Base-by-base conservation (phyloP, 2,113 vertebrate species). In the Notiomystis cincta region DNA sequence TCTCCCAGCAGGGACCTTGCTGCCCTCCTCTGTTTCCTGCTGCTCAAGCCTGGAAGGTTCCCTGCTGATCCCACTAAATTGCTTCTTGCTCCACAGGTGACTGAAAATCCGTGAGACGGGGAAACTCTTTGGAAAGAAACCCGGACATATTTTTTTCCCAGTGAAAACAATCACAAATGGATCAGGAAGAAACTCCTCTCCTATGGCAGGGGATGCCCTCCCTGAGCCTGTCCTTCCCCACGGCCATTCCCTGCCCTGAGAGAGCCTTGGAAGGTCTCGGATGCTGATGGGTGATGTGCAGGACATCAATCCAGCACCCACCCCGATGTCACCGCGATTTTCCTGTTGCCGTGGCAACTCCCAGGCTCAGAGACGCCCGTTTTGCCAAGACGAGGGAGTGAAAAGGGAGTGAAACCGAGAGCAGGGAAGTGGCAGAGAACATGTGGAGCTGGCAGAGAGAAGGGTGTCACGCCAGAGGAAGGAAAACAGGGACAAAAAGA, bases 21-120 rank as follows among this genome's bases (percentile, higher is more conserved):
- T 92, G 95, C 88, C 87, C 85, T 94, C 83, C 87, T 51, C 89
- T 48, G 71, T 51, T 82, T 92, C 95, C 92, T 86, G 93, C 95
- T 64, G 16, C 35, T 25, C 56, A 8, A 89, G 71, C 75, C 85
- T 83, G 69, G 76, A 48, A 81, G 71, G 56, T 67, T 82, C 93
- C 92, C 79, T 80, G 57, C 85, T 83, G 85, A 72, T 57, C 57
- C 50, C 64, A 40, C 57, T 82, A 48, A 87, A 61, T 84, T 87
- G 53, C 61, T 75, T 88, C 77, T 69, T 40, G 16, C 79, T 62
- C 86, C 72, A 67, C 90, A 78, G 72, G 76, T 95, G 88, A 78
- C 76, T 33, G 44, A 93, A 90, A 88, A 45, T 66, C 58, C 1
- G 3, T 12, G 51, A 80, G 67, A 51, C 33, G 10, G 44, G 38